These are phyloP conservation scores for Scaptomyza graminum DNA, from an alignment of 1,140 invertebrate species.

Conservation along the genomic window DNA sequence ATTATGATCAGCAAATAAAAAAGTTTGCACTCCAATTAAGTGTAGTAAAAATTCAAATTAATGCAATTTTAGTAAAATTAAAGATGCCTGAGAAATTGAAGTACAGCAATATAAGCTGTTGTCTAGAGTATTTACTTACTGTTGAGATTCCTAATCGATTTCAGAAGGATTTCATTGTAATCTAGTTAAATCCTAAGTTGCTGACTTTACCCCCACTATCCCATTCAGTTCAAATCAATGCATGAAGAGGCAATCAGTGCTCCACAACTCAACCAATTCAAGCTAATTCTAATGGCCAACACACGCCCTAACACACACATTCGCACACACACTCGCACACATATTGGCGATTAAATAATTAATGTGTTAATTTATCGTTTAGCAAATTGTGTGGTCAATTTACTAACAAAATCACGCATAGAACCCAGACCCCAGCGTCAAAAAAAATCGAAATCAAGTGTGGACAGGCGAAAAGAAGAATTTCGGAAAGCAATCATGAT, in stretches of 20 bases:
- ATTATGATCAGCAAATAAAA: conserved; percentile 3
- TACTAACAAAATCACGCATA: conserved; percentile 68
- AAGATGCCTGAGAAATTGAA: not conserved
- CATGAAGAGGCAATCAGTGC: not conserved
- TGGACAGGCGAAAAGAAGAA: conserved; percentile 56
- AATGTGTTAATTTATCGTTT: conserved; percentile 78
- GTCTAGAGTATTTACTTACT: no score
- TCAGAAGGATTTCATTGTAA: no score
- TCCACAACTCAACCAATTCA: conserved; percentile 25
- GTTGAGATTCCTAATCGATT: no score
- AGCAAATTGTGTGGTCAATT: conserved; percentile 79
- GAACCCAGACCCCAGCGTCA: conserved; percentile 15
- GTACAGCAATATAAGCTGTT: no score
- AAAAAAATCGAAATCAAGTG: conserved; percentile 49
- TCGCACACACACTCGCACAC: not conserved
- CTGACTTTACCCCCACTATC: not conserved
- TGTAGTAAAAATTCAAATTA: not conserved
- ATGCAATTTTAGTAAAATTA: not conserved
- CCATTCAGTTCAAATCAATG: conserved; percentile 9
- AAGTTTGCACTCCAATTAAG: conserved; percentile 1
- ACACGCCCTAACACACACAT: conserved; percentile 18
- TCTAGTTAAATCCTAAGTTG: conserved; percentile 15
- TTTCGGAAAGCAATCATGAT: conserved; percentile 64
- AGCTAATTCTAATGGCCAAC: not conserved
- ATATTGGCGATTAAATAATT: conserved; percentile 58